Evolutionary conservation across 2,113 vertebrate species (phyloP).

Genomic region (Hystrix brachyura): DNA sequence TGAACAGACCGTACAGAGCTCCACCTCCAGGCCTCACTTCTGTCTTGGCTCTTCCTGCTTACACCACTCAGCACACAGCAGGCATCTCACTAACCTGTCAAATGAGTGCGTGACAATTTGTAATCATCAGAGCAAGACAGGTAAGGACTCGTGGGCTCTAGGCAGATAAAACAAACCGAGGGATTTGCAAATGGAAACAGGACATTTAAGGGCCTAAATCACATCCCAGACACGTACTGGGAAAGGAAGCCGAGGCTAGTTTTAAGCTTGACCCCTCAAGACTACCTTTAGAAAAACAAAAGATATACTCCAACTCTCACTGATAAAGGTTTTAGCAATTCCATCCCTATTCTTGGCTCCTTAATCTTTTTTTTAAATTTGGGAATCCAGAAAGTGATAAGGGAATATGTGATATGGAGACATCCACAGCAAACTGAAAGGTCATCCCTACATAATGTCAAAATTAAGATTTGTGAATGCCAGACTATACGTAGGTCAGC

Average conservation of each 20-base stretch:
- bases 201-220: background rate
- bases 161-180: background rate
- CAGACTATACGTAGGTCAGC: background rate
- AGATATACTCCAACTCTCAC: background rate
- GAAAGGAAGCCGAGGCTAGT: background rate
- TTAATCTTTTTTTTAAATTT: background rate
- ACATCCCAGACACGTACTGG: background rate
- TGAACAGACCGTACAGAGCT: background rate
- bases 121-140: background rate
- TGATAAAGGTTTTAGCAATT: background rate
- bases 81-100: background rate
- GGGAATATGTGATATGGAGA: background rate
- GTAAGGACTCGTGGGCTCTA: background rate
- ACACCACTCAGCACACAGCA: background rate
- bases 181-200: background rate
- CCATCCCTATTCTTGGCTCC: background rate
- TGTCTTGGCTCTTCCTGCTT: background rate
- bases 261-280: background rate
- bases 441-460: background rate
- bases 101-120: background rate
- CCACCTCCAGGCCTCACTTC: background rate
- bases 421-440: background rate
- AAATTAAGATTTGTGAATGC: background rate
- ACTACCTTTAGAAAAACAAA: background rate
- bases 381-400: background rate